Percentiles rank a stretch among this genome's conserved stretches.
Conservation (phyloP, 2,113 vertebrate genomes). For the Macheiramphus alcinus region DNA sequence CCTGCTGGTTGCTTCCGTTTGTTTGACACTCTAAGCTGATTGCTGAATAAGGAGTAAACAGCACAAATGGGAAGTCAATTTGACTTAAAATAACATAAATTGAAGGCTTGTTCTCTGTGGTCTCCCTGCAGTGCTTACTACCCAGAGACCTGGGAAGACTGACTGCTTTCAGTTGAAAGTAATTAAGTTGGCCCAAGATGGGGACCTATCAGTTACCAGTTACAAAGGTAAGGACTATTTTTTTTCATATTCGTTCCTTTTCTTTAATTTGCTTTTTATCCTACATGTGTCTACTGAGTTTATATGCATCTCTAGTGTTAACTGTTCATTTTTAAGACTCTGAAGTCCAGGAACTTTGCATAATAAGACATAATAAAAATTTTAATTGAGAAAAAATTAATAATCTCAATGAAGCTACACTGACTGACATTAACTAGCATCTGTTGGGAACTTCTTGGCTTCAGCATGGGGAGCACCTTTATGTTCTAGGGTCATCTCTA, state of each 20-base stretch:
- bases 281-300: not conserved
- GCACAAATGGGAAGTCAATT: not conserved
- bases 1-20: not conserved
- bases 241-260: not conserved
- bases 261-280: not conserved
- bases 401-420: not conserved
- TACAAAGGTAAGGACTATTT: not conserved
- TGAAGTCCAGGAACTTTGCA: not conserved
- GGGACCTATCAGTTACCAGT: not conserved
- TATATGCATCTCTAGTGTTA: accelerated
- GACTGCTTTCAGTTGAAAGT: not conserved
- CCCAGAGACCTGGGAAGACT: not conserved
- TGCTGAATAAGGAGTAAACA: not conserved
- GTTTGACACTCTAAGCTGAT: not conserved
- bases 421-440: not conserved
- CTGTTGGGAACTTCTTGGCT: not conserved
- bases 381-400: not conserved
- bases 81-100: not conserved
- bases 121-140: not conserved
- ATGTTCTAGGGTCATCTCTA: not conserved
- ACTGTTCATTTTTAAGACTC: not conserved
- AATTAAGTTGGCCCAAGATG: not conserved
- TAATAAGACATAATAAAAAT: not conserved
- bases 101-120: not conserved
- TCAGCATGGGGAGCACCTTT: not conserved